These are phyloP conservation scores for Drosophila rellima DNA, from an alignment of 2,888 invertebrate genomes.

Conservation along the genomic window DNA sequence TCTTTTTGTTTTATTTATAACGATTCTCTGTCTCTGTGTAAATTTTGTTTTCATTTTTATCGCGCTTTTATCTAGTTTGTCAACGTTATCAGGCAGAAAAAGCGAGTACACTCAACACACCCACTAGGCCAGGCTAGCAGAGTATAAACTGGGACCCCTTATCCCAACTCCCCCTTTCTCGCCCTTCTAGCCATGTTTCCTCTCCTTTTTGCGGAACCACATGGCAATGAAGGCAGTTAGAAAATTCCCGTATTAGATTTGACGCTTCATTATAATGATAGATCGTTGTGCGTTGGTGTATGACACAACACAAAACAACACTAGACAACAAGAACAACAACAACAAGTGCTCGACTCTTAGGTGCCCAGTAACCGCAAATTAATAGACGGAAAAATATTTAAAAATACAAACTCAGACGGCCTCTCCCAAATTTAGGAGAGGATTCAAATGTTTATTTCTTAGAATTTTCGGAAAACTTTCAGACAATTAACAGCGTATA, in stretches of 20 bases:
- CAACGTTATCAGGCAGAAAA: conserved; percentile 69
- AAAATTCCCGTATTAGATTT: conserved; percentile 73
- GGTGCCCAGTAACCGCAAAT: not conserved
- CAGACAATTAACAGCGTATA: too few relatives aligned
- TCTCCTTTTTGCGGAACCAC: conserved; percentile 38
- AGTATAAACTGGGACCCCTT: not conserved
- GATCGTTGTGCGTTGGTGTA: conserved; percentile 67
- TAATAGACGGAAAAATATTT: too few relatives aligned
- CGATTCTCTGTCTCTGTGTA: conserved; percentile 51
- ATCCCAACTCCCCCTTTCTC: not conserved
- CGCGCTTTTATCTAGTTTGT: conserved; percentile 79
- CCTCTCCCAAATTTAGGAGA: too few relatives aligned
- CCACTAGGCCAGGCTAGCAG: conserved; percentile 13
- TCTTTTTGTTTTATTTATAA: conserved; percentile 74
- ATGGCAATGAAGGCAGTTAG: conserved; percentile 65
- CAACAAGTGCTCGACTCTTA: not conserved
- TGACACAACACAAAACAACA: conserved; percentile 28
- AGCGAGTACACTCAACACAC: conserved; percentile 42
- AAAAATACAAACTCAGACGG: too few relatives aligned
- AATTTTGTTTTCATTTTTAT: conserved; percentile 68
- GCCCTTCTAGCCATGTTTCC: not conserved
- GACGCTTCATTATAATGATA: conserved; percentile 79
- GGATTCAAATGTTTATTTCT: too few relatives aligned
- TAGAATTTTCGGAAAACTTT: too few relatives aligned
- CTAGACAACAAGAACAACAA: conserved; percentile 9